Base-by-base conservation (phyloP, 2,888 invertebrate genomes). In the Zaprionus lineosus region DNA sequence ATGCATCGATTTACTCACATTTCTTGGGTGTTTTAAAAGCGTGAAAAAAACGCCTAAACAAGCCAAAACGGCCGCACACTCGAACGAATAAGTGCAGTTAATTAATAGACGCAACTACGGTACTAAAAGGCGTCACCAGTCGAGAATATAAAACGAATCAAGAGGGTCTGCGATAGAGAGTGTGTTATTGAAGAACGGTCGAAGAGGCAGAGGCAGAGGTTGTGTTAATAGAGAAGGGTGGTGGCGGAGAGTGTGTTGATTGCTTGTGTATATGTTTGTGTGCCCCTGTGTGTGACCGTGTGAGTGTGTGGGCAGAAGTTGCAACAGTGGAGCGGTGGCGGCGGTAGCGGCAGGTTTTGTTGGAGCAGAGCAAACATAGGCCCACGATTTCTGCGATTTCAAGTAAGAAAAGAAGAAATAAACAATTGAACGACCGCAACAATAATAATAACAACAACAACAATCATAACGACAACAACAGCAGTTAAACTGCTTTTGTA, bases 1-100 rank as follows among this genome's bases (percentile, higher is more conserved):
- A 76, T 79, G 84, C 81, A 76, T 76, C 84, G 76, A 84, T 84
- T 76, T 84, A 61, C 84, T 77, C 78, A 77, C 63, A 84, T 82
- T 82, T 84, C 58, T 82, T 82, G 71, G 74, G 85, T 82, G 74
- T 78, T 77, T 84, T 77, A 74, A 76, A 76, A 76, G 74, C 83
- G 78, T 78, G 85, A 82, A 78, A 77, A 72, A 78, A 78, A 81
- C 82, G 83, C 83, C 61, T 77, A 74, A 74, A 70, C 74, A 82
- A 69, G 70, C 63, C 48, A 53, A 67, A 67, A 63, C 64, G 67
- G 37, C 50, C 56, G 48, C 53, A 59, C 44, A 60, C 41, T 48
- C 57, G 47, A 37, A 56, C 61, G 44, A 62, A 71, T 74, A 78
- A 71, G 51, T 53, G 71, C 44, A 78, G 51, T 62, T 29, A 61